Base-by-base conservation (phyloP, 2,888 invertebrate species). In the Perizoma flavofasciatum region DNA sequence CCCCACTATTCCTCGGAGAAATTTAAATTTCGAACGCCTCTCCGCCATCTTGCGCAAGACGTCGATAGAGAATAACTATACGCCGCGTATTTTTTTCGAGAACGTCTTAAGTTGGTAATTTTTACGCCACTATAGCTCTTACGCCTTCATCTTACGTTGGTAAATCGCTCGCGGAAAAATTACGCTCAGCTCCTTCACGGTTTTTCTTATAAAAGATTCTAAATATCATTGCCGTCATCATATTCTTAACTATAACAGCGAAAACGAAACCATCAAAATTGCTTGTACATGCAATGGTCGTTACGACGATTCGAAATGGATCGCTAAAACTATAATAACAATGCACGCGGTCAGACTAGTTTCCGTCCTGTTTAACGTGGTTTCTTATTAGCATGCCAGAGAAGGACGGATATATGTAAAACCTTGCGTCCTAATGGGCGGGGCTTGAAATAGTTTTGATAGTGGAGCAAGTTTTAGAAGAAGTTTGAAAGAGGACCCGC, bases 21-120 rank as follows among this genome's bases (percentile, higher is more conserved):
- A 89, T 89, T 90, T 85, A 83, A 91, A 90, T 88, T 88, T 80
- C 85, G 85, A 89, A 88, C 88, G 88, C 89, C 87, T 82, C 81
- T 82, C 86, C 90, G 90, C 91, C 91, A 91, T 91, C 88, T 91
- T 91, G 91, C 79, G 83, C 84, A 90, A 91, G 91, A 91, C 89
- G 89, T 87, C 90, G 87, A 88, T 89, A 88, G 84, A 87, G 88
- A 89, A 86, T 88, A 86, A 88, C 88, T 88, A 87, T 85, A 79
- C 78, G 78, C 79, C 83, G 83, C 81, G 78, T 77, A 81, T 87
- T 87, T 90, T 91, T 90, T 87, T 79, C 78, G 71, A 90, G 88
- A 91, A 91, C 89, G 91, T 91, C 91, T 90, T 89, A 91, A 88
- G 89, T 90, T 86, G 75, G 66, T 69, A 64, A 89, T 91, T 91